A percentile compares a stretch with the other conserved stretches of the same genome.
Conservation (phyloP, 2,888 invertebrate species). For the Orchestes rusci region DNA sequence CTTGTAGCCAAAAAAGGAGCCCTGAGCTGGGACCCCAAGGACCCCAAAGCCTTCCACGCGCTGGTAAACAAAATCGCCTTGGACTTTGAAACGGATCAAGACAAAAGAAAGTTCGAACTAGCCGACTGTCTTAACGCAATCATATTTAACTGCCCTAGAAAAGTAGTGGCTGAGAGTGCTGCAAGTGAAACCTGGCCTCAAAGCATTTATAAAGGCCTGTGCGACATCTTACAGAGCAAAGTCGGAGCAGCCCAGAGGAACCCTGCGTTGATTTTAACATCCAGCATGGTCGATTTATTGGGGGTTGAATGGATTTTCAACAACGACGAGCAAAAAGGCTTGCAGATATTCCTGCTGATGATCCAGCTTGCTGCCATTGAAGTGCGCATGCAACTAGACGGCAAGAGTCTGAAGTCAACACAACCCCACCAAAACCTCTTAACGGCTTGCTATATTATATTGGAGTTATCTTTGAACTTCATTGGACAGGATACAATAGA, state of each 20-base stretch:
- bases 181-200: slow-evolving; percentile 73
- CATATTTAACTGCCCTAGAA: slow-evolving; percentile 64
- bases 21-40: slow-evolving; percentile 66
- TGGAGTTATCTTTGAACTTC: slow-evolving; percentile 72
- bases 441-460: slow-evolving; percentile 74
- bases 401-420: slow-evolving; percentile 73
- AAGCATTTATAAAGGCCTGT: slow-evolving; percentile 73
- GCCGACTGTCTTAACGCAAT: slow-evolving; percentile 72
- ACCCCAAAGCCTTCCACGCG: slow-evolving; percentile 73
- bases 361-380: slow-evolving; percentile 87
- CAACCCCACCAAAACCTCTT: slow-evolving; percentile 69
- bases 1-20: slow-evolving; percentile 67
- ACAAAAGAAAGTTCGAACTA: slow-evolving; percentile 82
- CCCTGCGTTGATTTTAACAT: slow-evolving; percentile 77
- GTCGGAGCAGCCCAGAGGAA: slow-evolving; percentile 83
- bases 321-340: slow-evolving; percentile 66
- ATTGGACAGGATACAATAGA: slow-evolving; percentile 76
- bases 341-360: slow-evolving; percentile 69
- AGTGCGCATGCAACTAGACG: slow-evolving; percentile 89
- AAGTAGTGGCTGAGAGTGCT: slow-evolving; percentile 57
- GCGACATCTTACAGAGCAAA: slow-evolving; percentile 79
- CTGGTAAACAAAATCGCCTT: slow-evolving; percentile 75
- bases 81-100: slow-evolving; percentile 84
- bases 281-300: slow-evolving; percentile 70
- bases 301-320: slow-evolving; percentile 77